Percentiles rank a stretch among this genome's conserved stretches.
These are phyloP conservation scores for Piprites chloris DNA, from an alignment of 2,113 vertebrate species.

Conservation along the genomic window DNA sequence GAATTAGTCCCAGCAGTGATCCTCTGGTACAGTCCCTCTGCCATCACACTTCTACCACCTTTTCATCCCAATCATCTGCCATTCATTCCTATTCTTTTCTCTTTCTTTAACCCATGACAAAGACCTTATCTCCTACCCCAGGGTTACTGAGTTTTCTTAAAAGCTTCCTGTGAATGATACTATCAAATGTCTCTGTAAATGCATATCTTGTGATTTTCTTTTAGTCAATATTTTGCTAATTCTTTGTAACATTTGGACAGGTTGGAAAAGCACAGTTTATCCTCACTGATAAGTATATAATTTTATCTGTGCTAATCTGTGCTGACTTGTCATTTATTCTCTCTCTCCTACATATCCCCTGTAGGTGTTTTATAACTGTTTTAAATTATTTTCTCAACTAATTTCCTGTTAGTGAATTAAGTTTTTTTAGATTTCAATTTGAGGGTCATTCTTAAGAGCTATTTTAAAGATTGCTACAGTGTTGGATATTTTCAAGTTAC, in stretches of 20 bases:
- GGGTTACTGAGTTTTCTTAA: conserved; percentile 20
- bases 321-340: conserved; percentile 27
- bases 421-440: neutral
- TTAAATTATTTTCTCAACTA: neutral
- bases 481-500: conserved; percentile 15
- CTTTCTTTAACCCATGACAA: neutral
- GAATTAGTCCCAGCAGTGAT: conserved; percentile 31
- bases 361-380: neutral
- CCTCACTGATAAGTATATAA: conserved; percentile 1
- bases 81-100: neutral
- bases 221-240: conserved; percentile 51
- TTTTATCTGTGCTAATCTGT: conserved; percentile 31
- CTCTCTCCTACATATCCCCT: neutral
- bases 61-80: neutral
- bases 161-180: conserved; percentile 27
- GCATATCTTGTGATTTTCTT: neutral
- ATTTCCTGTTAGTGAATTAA: neutral
- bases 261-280: conserved; percentile 27
- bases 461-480: conserved; percentile 8
- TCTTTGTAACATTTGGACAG: conserved; percentile 16
- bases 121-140: neutral
- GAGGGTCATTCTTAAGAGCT: conserved; percentile 7
- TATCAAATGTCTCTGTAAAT: conserved; percentile 10
- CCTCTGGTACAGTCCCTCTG: neutral
- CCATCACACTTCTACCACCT: neutral